phyloP scores from a whole-genome alignment of 2,113 vertebrate genomes.

The Zingel zingel region DNA sequence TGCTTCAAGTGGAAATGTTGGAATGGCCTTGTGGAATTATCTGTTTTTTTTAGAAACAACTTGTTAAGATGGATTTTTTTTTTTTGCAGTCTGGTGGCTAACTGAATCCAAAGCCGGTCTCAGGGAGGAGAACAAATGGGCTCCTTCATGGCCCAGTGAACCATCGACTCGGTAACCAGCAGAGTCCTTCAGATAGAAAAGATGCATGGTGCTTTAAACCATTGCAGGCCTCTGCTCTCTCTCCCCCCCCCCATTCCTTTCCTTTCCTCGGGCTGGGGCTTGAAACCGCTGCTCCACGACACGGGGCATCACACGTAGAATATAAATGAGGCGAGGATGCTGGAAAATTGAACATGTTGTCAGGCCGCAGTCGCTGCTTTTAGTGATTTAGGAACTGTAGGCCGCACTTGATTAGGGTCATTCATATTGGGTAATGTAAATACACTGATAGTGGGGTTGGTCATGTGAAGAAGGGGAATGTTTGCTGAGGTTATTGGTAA shows the following conservation, averaged over 20 bases:
- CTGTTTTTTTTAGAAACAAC: conserved; percentile 11
- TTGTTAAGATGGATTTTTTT: conserved; percentile 52
- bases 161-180: conserved; percentile 74
- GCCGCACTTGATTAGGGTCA: conserved; percentile 58
- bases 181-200: conserved; percentile 70
- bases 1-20: conserved; percentile 1
- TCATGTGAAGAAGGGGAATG: conserved; percentile 50
- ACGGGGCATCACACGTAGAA: conserved; percentile 67
- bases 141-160: conserved; percentile 74
- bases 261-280: conserved; percentile 34
- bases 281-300: conserved; percentile 68
- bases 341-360: conserved; percentile 76
- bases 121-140: conserved; percentile 66
- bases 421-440: conserved; percentile 72
- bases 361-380: conserved; percentile 59
- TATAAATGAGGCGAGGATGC: conserved; percentile 75
- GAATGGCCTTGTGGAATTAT: background rate
- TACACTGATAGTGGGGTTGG: conserved; percentile 50
- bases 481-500: conserved; percentile 60
- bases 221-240: conserved; percentile 40
- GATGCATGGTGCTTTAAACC: conserved; percentile 71
- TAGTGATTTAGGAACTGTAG: conserved; percentile 63
- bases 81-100: background rate
- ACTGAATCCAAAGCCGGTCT: conserved; percentile 46
- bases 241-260: background rate